Percentiles rank a stretch among this genome's conserved stretches.
phyloP scores from a whole-genome alignment of 37 sponge, comb jelly and placozoan species.

The Petrosia ficiformis region DNA sequence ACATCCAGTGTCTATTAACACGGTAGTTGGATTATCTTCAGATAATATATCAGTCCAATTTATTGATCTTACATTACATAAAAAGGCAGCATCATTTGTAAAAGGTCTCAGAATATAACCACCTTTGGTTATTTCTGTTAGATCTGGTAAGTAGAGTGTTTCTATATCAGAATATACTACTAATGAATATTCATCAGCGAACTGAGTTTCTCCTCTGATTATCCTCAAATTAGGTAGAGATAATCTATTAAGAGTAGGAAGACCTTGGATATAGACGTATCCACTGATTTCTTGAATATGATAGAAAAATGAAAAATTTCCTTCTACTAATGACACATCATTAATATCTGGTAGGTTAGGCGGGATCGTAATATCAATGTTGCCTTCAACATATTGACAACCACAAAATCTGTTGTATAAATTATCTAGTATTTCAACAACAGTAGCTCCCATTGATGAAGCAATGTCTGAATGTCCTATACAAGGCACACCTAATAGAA shows the following conservation, averaged over 20 bases:
- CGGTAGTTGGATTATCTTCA: neutral
- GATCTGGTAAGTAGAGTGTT: slow-evolving; percentile 34
- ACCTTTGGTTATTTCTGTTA: slow-evolving; percentile 56
- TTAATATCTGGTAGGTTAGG: neutral
- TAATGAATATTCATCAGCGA: neutral
- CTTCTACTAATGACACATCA: slow-evolving; percentile 15
- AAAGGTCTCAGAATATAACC: neutral
- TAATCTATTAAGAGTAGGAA: slow-evolving; percentile 14
- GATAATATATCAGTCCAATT: slow-evolving; percentile 55
- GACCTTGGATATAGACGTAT: slow-evolving; percentile 6
- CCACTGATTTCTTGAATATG: slow-evolving; percentile 53
- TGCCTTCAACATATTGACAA: slow-evolving; percentile 47
- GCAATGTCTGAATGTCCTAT: too few species aligned
- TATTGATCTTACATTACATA: slow-evolving; percentile 39
- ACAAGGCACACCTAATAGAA: too few species aligned
- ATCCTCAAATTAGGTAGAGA: slow-evolving; percentile 54
- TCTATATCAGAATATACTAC: slow-evolving; percentile 6
- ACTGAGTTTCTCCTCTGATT: slow-evolving; percentile 28
- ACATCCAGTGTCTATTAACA: neutral
- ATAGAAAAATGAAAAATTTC: slow-evolving; percentile 45
- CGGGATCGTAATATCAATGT: slow-evolving; percentile 21
- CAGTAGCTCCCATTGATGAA: slow-evolving; percentile 21
- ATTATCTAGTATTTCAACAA: slow-evolving; percentile 18
- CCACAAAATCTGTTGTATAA: slow-evolving; percentile 54
- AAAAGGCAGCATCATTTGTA: neutral